A percentile compares a stretch with the other conserved stretches of the same genome.
Evolutionary conservation across 2,113 vertebrate species (phyloP).

Genomic region (Origma solitaria): DNA sequence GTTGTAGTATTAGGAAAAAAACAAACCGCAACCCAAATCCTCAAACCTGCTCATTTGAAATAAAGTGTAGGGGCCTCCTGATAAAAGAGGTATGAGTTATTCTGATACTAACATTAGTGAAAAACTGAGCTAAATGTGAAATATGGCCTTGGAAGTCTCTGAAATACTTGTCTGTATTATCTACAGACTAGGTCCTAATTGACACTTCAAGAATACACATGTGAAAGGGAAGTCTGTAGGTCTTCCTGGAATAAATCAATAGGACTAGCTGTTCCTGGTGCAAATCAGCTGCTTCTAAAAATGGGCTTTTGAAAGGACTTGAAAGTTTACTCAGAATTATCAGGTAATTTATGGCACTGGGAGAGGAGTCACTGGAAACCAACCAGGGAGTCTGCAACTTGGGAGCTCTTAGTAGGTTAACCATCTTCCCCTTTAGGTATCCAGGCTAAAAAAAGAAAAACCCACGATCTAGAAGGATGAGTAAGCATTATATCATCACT

Average conservation of each 20-base stretch:
- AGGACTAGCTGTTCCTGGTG: not conserved
- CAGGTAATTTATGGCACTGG: not conserved
- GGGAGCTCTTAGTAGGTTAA: not conserved
- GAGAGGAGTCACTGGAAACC: not conserved
- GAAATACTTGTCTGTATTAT: not conserved
- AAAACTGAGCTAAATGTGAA: not conserved
- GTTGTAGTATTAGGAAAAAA: not conserved
- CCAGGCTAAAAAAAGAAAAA: not conserved
- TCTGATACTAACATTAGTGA: not conserved
- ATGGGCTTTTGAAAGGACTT: not conserved
- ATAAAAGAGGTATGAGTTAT: not conserved
- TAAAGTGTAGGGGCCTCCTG: not conserved
- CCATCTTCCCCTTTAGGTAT: not conserved
- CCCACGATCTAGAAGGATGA: not conserved
- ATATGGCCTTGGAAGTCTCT: not conserved
- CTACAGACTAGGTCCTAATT: not conserved
- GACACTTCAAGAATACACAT: not conserved
- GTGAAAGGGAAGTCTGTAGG: not conserved
- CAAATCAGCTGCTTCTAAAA: not conserved
- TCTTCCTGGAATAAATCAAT: not conserved
- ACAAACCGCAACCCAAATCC: accelerated
- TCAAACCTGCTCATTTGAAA: not conserved
- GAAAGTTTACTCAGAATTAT: not conserved
- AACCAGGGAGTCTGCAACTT: not conserved
- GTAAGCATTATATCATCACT: not conserved